Percentiles rank a stretch among this genome's conserved stretches.
phyloP scores from a whole-genome alignment of 2,797 vertebrate species.

The Decapterus maruadsi region DNA sequence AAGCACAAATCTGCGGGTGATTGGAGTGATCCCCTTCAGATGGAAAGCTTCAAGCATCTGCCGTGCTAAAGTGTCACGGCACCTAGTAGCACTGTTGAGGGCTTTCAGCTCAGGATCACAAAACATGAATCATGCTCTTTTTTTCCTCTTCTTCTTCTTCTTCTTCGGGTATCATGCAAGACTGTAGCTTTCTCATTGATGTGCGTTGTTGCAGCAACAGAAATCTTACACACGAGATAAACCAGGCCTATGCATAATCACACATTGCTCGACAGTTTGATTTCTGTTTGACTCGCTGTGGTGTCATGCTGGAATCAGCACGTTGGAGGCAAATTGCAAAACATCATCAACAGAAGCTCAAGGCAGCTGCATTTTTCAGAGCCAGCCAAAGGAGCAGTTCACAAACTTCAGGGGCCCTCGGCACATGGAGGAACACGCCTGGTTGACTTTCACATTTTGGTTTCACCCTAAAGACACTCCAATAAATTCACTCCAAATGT shows the following conservation, averaged over 20 bases:
- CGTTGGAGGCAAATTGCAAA: background rate
- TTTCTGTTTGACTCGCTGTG: constrained; percentile 1
- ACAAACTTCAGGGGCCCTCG: background rate
- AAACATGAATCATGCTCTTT: background rate
- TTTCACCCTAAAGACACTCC: background rate
- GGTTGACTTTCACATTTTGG: background rate
- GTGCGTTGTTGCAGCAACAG: background rate
- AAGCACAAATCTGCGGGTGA: background rate
- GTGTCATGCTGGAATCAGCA: constrained; percentile 3
- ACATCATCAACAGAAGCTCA: constrained; percentile 1
- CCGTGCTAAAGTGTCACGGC: background rate
- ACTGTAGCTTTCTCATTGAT: background rate
- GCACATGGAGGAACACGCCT: background rate
- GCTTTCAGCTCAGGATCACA: background rate
- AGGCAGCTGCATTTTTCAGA: constrained; percentile 6
- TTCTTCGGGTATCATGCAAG: too few relatives aligned
- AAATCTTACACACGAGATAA: background rate
- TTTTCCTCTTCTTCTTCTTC: background rate
- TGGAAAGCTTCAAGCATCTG: background rate
- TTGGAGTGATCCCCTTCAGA: background rate
- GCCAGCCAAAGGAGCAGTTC: background rate
- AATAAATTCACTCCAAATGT: background rate
- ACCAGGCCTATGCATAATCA: constrained; percentile 14
- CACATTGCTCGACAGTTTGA: background rate
- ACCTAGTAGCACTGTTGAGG: background rate